Base-by-base conservation (phyloP, 2,113 vertebrate species). In the Peucedramus taeniatus region DNA sequence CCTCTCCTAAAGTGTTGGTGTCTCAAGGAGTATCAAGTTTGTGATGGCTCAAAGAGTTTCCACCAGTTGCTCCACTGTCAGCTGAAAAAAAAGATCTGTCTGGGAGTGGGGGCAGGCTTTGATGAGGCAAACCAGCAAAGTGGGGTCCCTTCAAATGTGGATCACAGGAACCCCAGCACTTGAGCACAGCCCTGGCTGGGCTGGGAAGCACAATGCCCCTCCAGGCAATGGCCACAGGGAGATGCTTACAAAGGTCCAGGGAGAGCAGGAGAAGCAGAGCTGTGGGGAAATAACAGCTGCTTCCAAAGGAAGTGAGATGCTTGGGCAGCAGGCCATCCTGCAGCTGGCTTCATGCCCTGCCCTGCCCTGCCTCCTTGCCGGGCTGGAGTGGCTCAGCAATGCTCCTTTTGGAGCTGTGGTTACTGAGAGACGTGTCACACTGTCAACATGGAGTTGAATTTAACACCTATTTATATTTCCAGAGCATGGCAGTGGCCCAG, bases 381-480 rank as follows among this genome's bases (percentile, higher is more conserved):
- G 70, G 79, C 82, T 83, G 89, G 60, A 78, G 87, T 11, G 28
- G 92, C 89, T 64, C 64, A 86, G 90, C 2, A 5, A 93, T 87
- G 74, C 95, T 94, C 76, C 84, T 90, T 92, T 93, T 82, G 91
- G 90, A 96, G 82, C 88, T 92, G 80, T 89, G 54, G 89, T 97
- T 96, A 72, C 85, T 77, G 93, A 86, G 93, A 93, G 91, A 89
- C 83, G 94, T 96, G 96, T 95, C 86, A 90, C 74, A 3, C 44
- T 94, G 90, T 97, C 92, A 92, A 83, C 91, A 69, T 81, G 84
- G 80, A 90, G 50, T 65, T 84, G 94, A 94, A 72, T 95, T 92
- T 87, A 94, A 83, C 89, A 90, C 89, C 92, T 96, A 90, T 78
- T 77, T 95, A 71, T 82, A 89, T 95, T 94, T 96, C 71, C 87